Conservation (phyloP, 2,113 vertebrate genomes). For the Phyllopteryx taeniolatus region DNA sequence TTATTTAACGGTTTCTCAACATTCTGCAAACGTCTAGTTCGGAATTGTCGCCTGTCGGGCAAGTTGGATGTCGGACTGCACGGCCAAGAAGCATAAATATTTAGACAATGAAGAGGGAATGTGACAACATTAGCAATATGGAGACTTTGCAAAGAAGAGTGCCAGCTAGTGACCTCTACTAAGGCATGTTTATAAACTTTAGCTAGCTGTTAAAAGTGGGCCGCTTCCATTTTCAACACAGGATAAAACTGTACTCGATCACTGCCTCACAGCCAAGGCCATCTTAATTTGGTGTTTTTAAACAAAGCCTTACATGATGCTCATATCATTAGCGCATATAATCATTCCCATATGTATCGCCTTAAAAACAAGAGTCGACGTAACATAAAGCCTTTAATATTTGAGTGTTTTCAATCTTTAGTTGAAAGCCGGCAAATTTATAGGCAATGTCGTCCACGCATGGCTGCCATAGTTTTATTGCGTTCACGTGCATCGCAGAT, state of each 20-base stretch:
- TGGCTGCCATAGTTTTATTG: constrained; percentile 8
- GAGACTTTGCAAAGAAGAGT: constrained; percentile 30
- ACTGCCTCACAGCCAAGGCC: constrained; percentile 1
- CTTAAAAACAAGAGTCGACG: background rate
- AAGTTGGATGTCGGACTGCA: constrained; percentile 13
- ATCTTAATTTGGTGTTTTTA: background rate
- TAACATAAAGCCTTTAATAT: constrained; percentile 12
- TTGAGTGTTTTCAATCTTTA: constrained; percentile 1
- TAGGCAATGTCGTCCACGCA: background rate
- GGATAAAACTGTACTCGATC: constrained; percentile 37
- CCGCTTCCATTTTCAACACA: constrained; percentile 32
- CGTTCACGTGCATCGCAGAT: constrained; percentile 31
- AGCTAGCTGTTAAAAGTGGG: constrained; percentile 36
- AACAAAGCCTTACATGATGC: too few relatives aligned
- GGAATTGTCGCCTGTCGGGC: background rate
- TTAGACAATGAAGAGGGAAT: constrained; percentile 46
- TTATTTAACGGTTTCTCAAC: constrained; percentile 10
- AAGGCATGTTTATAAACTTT: constrained; percentile 61
- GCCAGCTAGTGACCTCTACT: constrained; percentile 42
- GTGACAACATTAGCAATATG: constrained; percentile 47
- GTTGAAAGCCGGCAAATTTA: constrained; percentile 13
- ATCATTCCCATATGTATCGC: constrained; percentile 43
- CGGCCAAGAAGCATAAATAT: constrained; percentile 55
- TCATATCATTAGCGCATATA: constrained; percentile 9
- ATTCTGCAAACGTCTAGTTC: constrained; percentile 1